A percentile compares a stretch with the other conserved stretches of the same genome.
These are phyloP conservation scores for Gonatopus flavifemur DNA, from an alignment of 1,140 invertebrate species.

Conservation along the genomic window DNA sequence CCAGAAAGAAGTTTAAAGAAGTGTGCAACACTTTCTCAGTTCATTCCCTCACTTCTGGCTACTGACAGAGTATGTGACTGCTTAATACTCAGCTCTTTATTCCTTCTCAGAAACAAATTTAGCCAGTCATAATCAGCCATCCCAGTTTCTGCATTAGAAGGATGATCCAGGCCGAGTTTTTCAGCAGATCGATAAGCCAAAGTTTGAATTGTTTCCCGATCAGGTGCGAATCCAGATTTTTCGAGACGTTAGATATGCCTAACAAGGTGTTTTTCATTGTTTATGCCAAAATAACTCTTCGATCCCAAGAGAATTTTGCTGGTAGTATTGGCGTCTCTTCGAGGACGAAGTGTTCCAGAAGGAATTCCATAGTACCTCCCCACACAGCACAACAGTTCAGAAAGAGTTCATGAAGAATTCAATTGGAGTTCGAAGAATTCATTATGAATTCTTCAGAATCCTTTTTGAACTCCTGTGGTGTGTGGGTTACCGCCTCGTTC, in stretches of 20 bases:
- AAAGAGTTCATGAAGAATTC: no score
- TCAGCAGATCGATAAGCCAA: conserved; percentile 39
- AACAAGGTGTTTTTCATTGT: not conserved
- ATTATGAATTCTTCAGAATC: no score
- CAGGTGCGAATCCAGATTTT: conserved; percentile 9
- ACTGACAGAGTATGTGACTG: conserved; percentile 47
- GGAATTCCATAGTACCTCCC: not conserved
- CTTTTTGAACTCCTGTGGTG: no score
- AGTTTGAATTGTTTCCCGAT: not conserved
- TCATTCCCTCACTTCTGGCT: conserved; percentile 36
- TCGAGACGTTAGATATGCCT: not conserved
- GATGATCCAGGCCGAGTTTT: conserved; percentile 34
- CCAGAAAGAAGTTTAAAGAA: conserved; percentile 38
- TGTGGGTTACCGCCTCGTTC: no score
- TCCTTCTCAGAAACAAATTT: conserved; percentile 38
- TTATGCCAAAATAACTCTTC: not conserved
- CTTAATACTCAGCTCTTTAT: conserved; percentile 37
- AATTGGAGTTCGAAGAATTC: no score
- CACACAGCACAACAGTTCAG: no score
- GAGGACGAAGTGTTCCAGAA: not conserved
- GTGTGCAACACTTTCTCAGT: conserved; percentile 33
- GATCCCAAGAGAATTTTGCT: not conserved
- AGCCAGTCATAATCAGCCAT: conserved; percentile 40
- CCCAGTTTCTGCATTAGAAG: conserved; percentile 38
- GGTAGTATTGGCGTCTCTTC: not conserved